Base-by-base conservation (phyloP, 2,888 invertebrate genomes). In the Nomada ferruginata region DNA sequence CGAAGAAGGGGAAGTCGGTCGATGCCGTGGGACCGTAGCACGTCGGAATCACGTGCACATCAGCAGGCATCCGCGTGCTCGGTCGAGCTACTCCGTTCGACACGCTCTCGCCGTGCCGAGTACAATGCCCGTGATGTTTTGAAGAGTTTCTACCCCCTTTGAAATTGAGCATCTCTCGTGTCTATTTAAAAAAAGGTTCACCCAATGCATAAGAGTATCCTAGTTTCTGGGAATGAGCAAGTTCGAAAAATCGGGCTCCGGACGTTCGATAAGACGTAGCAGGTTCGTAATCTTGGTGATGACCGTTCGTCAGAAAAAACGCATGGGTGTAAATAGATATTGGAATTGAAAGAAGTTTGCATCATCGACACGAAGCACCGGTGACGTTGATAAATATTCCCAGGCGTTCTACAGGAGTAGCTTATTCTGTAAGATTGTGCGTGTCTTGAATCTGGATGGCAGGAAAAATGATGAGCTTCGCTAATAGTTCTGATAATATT, bases 1-100 rank as follows among this genome's bases (percentile, higher is more conserved):
- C 72, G 69, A 76, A 76, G 87, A 72, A 86, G 90, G 90, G 86
- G 87, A 87, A 90, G 85, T 87, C 91, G 92, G 91, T 93, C 93
- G 92, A 93, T 93, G 91, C 89, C 90, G 90, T 84, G 84, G 82
- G 87, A 89, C 85, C 87, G 86, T 82, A 83, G 85, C 91, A 92
- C 91, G 91, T 87, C 85, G 87, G 85, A 90, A 93, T 93, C 93
- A 92, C 92, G 91, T 92, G 92, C 90, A 93, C 92, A 93, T 92
- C 93, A 93, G 91, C 90, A 91, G 89, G 88, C 90, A 90, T 90
- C 90, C 92, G 92, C 93, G 93, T 93, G 93, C 82, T 93, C 91
- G 83, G 69, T 84, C 79, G 85, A 76, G 69, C 76, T 80, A 81
- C 85, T 85, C 83, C 85, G 78, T 82, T 86, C 84, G 82, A 57